Conservation (phyloP, 92 coral and sea anemone species). For the Nematostella vectensis region DNA sequence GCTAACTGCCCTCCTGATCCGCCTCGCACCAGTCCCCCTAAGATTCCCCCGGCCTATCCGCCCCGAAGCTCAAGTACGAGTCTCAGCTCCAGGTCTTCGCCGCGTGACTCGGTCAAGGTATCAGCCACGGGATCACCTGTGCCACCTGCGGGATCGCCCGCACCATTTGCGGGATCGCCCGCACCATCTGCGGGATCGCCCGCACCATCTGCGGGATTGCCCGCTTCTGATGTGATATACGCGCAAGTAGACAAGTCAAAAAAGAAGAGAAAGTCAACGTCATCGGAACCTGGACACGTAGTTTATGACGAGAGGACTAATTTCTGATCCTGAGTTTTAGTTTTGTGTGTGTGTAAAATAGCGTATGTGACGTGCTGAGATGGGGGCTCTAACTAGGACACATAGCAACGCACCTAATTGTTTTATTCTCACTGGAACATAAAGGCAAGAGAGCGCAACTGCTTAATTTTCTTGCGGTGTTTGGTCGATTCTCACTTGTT, state of each 20-base stretch:
- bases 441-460: too few species aligned
- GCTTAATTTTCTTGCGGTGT: too few species aligned
- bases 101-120: background rate
- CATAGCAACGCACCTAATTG: too few species aligned
- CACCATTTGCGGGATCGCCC: too few species aligned
- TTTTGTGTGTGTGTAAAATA: too few species aligned
- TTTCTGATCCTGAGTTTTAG: slow-evolving; percentile 26
- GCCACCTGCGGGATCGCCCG: too few species aligned
- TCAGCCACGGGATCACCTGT: background rate
- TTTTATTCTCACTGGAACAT: too few species aligned
- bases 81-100: slow-evolving; percentile 12
- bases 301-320: slow-evolving; percentile 85
- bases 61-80: slow-evolving; percentile 15
- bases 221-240: slow-evolving; percentile 28
- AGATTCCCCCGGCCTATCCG: slow-evolving; percentile 1
- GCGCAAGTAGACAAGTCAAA: slow-evolving; percentile 56
- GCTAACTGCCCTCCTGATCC: background rate
- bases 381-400: too few species aligned
- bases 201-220: slow-evolving; percentile 7
- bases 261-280: background rate
- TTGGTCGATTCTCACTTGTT: too few species aligned
- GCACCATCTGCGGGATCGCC: too few species aligned
- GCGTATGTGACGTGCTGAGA: too few species aligned
- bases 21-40: slow-evolving; percentile 1
- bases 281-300: slow-evolving; percentile 27